These are phyloP conservation scores for Tetragnatha montana DNA, from an alignment of 2,888 invertebrate genomes.

Conservation along the genomic window DNA sequence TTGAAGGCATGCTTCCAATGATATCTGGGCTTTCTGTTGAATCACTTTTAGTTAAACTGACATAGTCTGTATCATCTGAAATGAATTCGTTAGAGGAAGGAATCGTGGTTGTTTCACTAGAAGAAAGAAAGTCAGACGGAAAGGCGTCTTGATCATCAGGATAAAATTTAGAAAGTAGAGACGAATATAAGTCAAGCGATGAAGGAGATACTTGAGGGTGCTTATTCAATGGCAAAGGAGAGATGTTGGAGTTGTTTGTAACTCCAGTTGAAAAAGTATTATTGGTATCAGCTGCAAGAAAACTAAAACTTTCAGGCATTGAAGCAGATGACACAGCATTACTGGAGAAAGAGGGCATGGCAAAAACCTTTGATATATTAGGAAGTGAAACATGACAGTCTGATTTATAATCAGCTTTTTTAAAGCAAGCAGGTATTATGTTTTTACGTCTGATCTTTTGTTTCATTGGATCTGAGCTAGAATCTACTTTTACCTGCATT, in stretches of 20 bases:
- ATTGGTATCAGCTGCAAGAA: neutral
- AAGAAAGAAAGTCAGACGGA: conserved; percentile 10
- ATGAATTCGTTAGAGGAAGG: conserved; percentile 29
- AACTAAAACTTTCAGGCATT: neutral
- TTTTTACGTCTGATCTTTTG: too few relatives aligned
- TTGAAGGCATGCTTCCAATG: neutral
- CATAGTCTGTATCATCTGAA: neutral
- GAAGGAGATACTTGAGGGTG: neutral
- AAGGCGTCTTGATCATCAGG: conserved; percentile 14
- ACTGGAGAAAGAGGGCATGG: neutral
- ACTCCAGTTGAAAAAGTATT: neutral
- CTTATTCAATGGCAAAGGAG: neutral
- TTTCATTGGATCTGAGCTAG: too few relatives aligned
- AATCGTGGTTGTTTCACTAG: conserved; percentile 19
- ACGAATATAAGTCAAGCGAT: neutral
- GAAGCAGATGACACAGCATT: neutral
- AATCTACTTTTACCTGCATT: too few relatives aligned
- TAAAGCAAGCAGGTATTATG: too few relatives aligned
- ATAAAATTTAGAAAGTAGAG: neutral
- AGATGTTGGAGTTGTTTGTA: neutral
- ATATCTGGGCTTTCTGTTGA: neutral
- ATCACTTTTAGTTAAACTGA: neutral
- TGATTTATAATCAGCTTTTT: too few relatives aligned
- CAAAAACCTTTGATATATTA: too few relatives aligned
- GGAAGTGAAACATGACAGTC: too few relatives aligned